Percentiles rank a stretch among this genome's conserved stretches.
phyloP scores from a whole-genome alignment of 2,113 vertebrate species.

The Oryzias celebensis region DNA sequence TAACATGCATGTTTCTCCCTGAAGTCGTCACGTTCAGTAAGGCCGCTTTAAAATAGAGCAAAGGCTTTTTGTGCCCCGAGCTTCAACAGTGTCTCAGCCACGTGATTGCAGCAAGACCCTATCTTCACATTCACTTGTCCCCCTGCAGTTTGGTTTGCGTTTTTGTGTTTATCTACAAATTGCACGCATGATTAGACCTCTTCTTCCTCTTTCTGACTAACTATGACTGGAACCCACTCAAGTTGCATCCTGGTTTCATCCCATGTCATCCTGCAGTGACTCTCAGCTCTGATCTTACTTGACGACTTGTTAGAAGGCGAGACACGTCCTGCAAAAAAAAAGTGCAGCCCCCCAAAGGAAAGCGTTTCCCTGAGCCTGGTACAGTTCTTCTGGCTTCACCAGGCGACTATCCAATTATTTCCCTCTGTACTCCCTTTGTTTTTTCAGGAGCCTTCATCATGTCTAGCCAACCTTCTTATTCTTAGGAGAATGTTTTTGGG shows the following conservation, averaged over 20 bases:
- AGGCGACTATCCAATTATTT: constrained; percentile 49
- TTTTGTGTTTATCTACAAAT: no score
- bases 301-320: constrained; percentile 53
- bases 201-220: background rate
- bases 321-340: constrained; percentile 51
- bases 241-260: constrained; percentile 8
- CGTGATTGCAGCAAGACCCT: constrained; percentile 29
- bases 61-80: constrained; percentile 43
- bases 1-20: constrained; percentile 62
- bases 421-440: background rate
- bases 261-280: constrained; percentile 16
- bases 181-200: background rate
- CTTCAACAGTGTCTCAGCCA: constrained; percentile 27
- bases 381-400: constrained; percentile 37
- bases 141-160: no score
- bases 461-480: background rate
- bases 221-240: background rate
- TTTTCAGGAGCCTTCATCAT: constrained; percentile 3
- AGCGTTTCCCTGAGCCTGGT: constrained; percentile 39
- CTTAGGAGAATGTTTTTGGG: no score
- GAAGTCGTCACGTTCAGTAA: constrained; percentile 48
- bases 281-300: constrained; percentile 13
- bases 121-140: constrained; percentile 1
- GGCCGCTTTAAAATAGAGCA: constrained; percentile 56
- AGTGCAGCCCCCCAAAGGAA: constrained; percentile 60